Percentiles rank a stretch among this genome's conserved stretches.
Conservation (phyloP, 2,888 invertebrate species). For the Melipona beecheii region DNA sequence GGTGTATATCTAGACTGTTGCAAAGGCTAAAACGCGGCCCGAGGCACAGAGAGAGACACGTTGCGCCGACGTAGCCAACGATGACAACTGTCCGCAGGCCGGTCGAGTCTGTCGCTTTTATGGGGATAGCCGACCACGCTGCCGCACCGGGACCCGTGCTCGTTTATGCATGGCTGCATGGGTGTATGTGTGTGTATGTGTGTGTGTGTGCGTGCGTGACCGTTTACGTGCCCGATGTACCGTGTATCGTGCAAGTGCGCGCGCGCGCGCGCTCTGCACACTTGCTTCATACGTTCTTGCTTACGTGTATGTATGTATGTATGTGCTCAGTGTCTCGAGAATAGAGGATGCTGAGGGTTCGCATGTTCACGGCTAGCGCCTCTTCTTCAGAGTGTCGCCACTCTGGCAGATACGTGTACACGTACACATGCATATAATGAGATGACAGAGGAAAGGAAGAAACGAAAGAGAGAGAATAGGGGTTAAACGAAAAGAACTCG, state of each 20-base stretch:
- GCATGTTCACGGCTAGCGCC: background rate
- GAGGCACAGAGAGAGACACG: conserved; percentile 43
- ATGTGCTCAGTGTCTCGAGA: background rate
- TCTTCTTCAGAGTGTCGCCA: background rate
- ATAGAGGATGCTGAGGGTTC: conserved; percentile 5
- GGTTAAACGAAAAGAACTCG: conserved; percentile 67
- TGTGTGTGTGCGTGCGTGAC: conserved; percentile 41
- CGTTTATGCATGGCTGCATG: conserved; percentile 27
- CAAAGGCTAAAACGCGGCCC: conserved; percentile 23
- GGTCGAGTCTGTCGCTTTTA: conserved; percentile 78
- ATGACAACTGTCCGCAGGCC: conserved; percentile 78
- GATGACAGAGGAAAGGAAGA: conserved; percentile 8
- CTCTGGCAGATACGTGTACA: background rate
- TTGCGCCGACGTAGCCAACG: conserved; percentile 69
- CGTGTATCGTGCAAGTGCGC: conserved; percentile 48
- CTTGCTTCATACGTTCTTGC: background rate
- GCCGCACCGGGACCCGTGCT: conserved; percentile 52
- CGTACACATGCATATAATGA: background rate
- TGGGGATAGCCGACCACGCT: conserved; percentile 73
- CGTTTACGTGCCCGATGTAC: conserved; percentile 51
- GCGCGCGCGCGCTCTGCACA: conserved; percentile 21
- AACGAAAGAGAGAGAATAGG: conserved; percentile 38
- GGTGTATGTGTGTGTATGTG: conserved; percentile 44
- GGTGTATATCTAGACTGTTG: conserved; percentile 10
- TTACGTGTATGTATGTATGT: background rate